Base-by-base conservation (phyloP, 2,888 invertebrate species). In the Alentia gelatinosa region DNA sequence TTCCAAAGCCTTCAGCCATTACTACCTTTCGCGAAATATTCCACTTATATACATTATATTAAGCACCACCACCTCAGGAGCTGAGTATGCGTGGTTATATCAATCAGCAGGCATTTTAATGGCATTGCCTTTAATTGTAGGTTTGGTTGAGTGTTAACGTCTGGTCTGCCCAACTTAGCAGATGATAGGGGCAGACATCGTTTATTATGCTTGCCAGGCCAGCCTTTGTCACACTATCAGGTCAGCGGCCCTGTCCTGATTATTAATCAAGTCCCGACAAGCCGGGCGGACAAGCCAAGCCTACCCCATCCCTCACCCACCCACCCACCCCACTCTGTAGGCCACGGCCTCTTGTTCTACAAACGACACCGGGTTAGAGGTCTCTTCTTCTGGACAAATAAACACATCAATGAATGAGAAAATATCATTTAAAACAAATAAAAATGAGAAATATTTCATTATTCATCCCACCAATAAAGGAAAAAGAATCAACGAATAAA, bases 161-260 rank as follows among this genome's bases (percentile, higher is more conserved):
- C 79, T 37, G 79, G 79, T 4, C 39, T 79, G 79, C 39, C 79
- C 35, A 35, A 19, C 37, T 35, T 35, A 39, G 39, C 79, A 79
- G 79, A 79, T 79, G 35, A 79, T 79, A 79, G 35, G 79, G 79
- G 79, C 39, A 39, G 79, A 39, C 37, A 35, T 39, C 35, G 26
- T 79, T 79, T 79, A 79, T 79, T 79, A 79, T 37, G 35, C 39
- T 35, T 79, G 33, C 37, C 37, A 1, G 35, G 37, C 19, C 79
- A 35, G 37, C 37, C 79, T 79, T 79, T 79, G 79, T 79, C 79
- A 79, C 79, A 79, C 37, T 79, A 79, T 79, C 79, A 79, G 79
- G 79, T 79, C 79, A 79, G 37, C 39, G 37, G 79, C 37, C 79
- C 79, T 39, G 79, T 79, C 79, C 30, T 79, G 79, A 79, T 79